Percentiles rank a stretch among this genome's conserved stretches.
Evolutionary conservation across 2,797 vertebrate species (phyloP).

Genomic region (Poeciliopsis turneri): DNA sequence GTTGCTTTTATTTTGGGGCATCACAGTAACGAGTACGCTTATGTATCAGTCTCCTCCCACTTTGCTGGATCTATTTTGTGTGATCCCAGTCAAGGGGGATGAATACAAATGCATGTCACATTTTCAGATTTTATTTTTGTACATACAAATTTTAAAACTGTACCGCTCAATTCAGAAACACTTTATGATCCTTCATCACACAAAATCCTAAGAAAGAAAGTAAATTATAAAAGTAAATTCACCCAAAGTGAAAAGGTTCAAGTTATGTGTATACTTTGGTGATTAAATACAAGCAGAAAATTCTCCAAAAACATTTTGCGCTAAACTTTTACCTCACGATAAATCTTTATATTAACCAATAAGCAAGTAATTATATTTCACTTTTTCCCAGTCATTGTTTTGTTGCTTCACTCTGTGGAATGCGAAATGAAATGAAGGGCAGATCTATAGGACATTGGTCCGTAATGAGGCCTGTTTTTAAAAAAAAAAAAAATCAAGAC

Average conservation of each 20-base stretch:
- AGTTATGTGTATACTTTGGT: no score
- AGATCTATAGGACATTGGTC: conserved; percentile 68
- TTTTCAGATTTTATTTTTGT: background rate
- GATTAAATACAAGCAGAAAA: background rate
- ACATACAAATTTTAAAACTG: background rate
- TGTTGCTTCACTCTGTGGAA: conserved; percentile 7
- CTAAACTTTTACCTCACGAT: background rate
- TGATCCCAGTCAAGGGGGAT: background rate
- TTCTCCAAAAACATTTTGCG: background rate
- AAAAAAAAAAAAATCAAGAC: conserved; percentile 56
- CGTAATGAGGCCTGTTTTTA: conserved; percentile 75
- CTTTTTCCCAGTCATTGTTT: conserved; percentile 1
- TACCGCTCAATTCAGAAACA: background rate
- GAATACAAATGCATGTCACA: background rate
- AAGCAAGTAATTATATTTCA: conserved; percentile 9
- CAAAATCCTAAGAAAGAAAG: background rate
- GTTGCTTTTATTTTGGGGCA: no score
- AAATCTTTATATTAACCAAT: background rate
- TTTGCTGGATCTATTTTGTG: background rate
- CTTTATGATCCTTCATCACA: background rate
- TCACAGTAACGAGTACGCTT: no score
- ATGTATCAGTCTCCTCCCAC: no score
- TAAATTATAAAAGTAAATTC: background rate
- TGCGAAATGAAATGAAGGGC: conserved; percentile 55
- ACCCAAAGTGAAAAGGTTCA: background rate